phyloP scores from a whole-genome alignment of 2,888 invertebrate species.

The Charanyca ferruginea region DNA sequence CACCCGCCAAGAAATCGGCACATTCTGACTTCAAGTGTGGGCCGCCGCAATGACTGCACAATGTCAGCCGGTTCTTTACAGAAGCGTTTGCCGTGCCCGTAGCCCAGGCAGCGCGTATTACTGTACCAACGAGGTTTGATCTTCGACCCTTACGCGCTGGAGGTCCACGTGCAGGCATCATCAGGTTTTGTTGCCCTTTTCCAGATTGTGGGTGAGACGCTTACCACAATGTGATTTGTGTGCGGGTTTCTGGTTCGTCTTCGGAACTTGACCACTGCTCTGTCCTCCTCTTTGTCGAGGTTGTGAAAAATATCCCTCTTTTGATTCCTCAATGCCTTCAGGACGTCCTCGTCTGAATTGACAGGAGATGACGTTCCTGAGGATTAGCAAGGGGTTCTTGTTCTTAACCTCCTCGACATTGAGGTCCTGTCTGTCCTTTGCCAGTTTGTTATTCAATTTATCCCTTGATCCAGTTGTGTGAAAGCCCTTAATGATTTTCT shows the following conservation, averaged over 20 bases:
- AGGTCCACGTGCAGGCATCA: neutral
- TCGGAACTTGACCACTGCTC: neutral
- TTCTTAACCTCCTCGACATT: conserved; percentile 7
- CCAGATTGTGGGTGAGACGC: neutral
- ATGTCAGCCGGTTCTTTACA: neutral
- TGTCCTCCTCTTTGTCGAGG: neutral
- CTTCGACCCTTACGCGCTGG: neutral
- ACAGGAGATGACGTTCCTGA: too few relatives aligned
- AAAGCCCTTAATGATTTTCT: neutral
- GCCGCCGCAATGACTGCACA: neutral
- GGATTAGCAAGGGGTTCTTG: neutral
- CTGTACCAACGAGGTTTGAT: too few relatives aligned
- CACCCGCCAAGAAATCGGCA: neutral
- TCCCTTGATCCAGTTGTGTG: neutral
- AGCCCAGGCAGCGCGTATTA: too few relatives aligned
- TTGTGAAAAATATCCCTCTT: too few relatives aligned
- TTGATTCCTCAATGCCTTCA: too few relatives aligned
- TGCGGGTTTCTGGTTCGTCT: neutral
- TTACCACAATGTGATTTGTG: neutral
- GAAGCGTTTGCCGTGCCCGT: too few relatives aligned
- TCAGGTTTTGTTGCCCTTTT: too few relatives aligned
- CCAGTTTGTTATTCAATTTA: neutral
- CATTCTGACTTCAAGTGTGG: neutral
- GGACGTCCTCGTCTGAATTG: too few relatives aligned
- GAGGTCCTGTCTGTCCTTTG: neutral